Base-by-base conservation (phyloP, 2,113 vertebrate species). In the Psettodes erumei region DNA sequence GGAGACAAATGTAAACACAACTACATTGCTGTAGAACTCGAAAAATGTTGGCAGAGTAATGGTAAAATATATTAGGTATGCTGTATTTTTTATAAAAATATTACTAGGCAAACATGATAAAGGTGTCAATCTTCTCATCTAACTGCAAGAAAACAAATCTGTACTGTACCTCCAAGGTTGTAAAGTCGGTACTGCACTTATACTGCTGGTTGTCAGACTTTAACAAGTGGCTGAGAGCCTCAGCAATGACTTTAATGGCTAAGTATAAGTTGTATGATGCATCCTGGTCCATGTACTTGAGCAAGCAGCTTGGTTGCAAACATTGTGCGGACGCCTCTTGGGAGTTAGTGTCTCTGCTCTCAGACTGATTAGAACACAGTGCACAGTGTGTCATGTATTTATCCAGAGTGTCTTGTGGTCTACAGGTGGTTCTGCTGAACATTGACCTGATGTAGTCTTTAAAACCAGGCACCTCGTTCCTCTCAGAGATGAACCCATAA, bases 111-210 rank as follows among this genome's bases (percentile, higher is more conserved):
- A n/a, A n/a, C n/a, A n/a, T n/a, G n/a, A n/a, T n/a, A n/a, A n/a
- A n/a, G n/a, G n/a, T n/a, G n/a, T n/a, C n/a, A n/a, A n/a, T n/a
- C n/a, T n/a, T n/a, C n/a, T n/a, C n/a, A n/a, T n/a, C n/a, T n/a
- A n/a, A n/a, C n/a, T n/a, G n/a, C n/a, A n/a, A n/a, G n/a, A n/a
- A n/a, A n/a, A n/a, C n/a, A n/a, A n/a, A n/a, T n/a, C n/a, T n/a
- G n/a, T n/a, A n/a, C 48, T 75, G 16, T 85, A 92, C 91, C 89
- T 92, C 84, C 15, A 18, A 70, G 7, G 87, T 33, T 58, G 75
- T 79, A 33, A 92, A 89, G 0, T 37, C 8, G 28, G 30, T 1
- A 1, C 3, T 43, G 1, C 35, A 56, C 59, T 77, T 1, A 75
- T 87, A 91, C 9, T 21, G 47, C 10, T 63, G 38, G 30, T 32